These are phyloP conservation scores for Stenopsyche tienmushanensis DNA, from an alignment of 1,140 invertebrate species.

Conservation along the genomic window DNA sequence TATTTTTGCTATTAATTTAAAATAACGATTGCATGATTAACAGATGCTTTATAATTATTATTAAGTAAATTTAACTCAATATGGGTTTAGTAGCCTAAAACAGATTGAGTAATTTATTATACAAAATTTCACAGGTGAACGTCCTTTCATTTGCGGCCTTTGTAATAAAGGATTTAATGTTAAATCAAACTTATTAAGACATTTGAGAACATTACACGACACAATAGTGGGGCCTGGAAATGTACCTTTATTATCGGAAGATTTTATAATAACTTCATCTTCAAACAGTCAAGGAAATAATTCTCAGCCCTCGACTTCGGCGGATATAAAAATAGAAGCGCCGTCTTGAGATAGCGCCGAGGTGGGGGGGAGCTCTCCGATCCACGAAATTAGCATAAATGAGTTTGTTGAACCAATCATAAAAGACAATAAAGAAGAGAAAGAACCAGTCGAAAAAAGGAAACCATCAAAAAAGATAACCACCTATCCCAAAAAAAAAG, in stretches of 20 bases:
- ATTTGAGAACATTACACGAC: constrained; percentile 70
- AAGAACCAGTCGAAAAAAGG: neutral
- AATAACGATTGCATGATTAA: no score
- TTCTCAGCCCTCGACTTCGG: constrained; percentile 43
- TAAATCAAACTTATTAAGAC: constrained; percentile 72
- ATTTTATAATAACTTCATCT: constrained; percentile 21
- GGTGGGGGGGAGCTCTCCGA: constrained; percentile 43
- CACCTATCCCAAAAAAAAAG: constrained; percentile 5
- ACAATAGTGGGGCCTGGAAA: constrained; percentile 56
- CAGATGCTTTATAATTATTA: no score
- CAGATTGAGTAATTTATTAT: neutral
- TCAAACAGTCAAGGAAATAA: constrained; percentile 39
- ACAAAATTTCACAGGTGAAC: constrained; percentile 54
- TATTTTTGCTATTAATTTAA: no score
- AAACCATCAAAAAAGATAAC: constrained; percentile 9
- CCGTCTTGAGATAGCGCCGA: constrained; percentile 50
- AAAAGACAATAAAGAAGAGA: neutral
- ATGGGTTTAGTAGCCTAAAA: no score
- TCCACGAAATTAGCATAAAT: constrained; percentile 33
- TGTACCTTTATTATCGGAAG: constrained; percentile 39
- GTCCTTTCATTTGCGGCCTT: constrained; percentile 69
- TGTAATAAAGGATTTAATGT: constrained; percentile 79
- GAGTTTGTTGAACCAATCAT: constrained; percentile 9
- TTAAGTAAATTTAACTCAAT: no score
- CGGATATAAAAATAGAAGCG: constrained; percentile 47